Evolutionary conservation across 2,888 invertebrate genomes (phyloP), one percentile per base, ranked within the genome.

Genomic region (Harpalus rubripes): DNA sequence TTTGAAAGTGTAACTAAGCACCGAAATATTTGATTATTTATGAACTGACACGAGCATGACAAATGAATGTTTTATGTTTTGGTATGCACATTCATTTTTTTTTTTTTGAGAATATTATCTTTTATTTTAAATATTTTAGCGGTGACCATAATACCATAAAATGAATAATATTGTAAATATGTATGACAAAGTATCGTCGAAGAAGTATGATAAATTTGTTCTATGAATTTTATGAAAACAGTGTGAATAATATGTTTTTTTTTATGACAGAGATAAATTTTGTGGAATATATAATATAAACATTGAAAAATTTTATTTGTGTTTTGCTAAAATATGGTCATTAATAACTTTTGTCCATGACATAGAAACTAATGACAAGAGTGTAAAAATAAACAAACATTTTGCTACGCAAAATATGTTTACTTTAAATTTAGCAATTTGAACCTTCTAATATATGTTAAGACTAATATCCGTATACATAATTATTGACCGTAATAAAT

Each of bases 51-150:
- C 12, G 44, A 52, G 32, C 32, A 32, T 32, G 6, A 32, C 32
- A 32, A 32, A 32, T 32, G 32, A 32, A 32, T 4, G 32, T 32
- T 32, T 32, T 32, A 56, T 56, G 3, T 61, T 61, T 59, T 15
- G 59, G 0, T 16, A 15, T 59, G 15, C 15, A 7, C 15, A 16
- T 59, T 59, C n/a, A 59, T 59, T 59, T 59, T 16, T 15, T 16
- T 15, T 59, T 22, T 22, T n/a, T 56, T 15, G 56, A 18, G 8
- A 52, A 12, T 61, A 18, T 61, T 61, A 61, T 61, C 59, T 18
- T 18, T 61, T 61, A n/a, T 61, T 61, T 61, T 61, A 18, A 61
- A 61, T 61, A 61, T 61, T 61, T 61, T 18, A 15, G 18, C 15
- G 59, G 59, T 61, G 59, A 61, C 22, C 15, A 32, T 5, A 32